These are phyloP conservation scores for Agrotis ipsilon DNA, from an alignment of 2,888 invertebrate genomes.

Conservation along the genomic window DNA sequence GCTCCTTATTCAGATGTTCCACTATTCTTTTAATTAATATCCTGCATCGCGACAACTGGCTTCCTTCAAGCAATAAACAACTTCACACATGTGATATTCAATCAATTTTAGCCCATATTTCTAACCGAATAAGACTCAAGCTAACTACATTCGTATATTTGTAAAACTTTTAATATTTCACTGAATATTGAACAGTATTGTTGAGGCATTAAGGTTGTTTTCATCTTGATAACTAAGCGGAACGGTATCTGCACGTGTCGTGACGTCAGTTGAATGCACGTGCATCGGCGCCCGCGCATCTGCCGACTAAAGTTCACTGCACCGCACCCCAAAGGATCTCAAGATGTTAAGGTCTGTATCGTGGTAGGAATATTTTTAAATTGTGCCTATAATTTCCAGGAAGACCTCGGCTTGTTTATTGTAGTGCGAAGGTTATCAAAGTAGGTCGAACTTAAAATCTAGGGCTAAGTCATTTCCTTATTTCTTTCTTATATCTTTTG, in stretches of 20 bases:
- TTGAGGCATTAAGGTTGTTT: neutral
- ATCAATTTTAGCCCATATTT: constrained; percentile 35
- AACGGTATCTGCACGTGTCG: constrained; percentile 69
- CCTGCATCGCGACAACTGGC: constrained; percentile 64
- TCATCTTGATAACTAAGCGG: constrained; percentile 1
- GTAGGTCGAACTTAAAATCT: too few species aligned
- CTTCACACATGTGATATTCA: constrained; percentile 14
- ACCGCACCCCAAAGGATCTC: constrained; percentile 71
- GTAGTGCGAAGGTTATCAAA: too few species aligned
- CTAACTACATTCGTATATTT: constrained; percentile 7
- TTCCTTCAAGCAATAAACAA: constrained; percentile 59
- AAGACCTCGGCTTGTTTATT: neutral
- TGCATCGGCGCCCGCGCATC: constrained; percentile 73
- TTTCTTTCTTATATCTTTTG: neutral
- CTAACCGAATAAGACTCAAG: neutral
- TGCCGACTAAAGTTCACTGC: constrained; percentile 78
- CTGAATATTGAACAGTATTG: constrained; percentile 35
- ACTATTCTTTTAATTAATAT: constrained; percentile 54
- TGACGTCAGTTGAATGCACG: constrained; percentile 71
- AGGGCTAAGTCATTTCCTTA: too few species aligned
- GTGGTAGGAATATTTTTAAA: constrained; percentile 52
- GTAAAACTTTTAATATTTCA: constrained; percentile 7
- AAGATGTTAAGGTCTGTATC: constrained; percentile 64
- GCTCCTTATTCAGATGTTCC: constrained; percentile 18
- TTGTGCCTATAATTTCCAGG: constrained; percentile 22